Evolutionary conservation across 2,113 vertebrate genomes (phyloP).

Genomic region (Candoia aspera): DNA sequence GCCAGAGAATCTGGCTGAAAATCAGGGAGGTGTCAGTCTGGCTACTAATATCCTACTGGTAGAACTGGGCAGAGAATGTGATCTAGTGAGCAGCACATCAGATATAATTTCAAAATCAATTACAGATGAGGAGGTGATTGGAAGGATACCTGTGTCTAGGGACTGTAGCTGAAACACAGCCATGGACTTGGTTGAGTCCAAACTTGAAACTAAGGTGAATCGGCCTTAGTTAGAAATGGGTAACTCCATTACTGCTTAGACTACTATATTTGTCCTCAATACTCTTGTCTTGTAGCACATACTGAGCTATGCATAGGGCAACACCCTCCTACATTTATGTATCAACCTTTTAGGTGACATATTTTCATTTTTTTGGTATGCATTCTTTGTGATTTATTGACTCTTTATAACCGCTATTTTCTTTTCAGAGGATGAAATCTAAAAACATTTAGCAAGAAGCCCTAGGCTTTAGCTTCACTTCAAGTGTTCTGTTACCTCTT

Average conservation of each 20-base stretch:
- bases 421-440: not conserved
- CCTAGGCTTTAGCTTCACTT: not conserved
- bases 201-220: not conserved
- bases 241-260: not conserved
- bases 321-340: not conserved
- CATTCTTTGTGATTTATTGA: not conserved
- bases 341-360: not conserved
- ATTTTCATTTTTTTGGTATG: not conserved
- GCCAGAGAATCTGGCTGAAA: not conserved
- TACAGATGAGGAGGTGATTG: not conserved
- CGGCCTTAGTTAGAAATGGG: not conserved
- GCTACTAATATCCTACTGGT: not conserved
- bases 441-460: not conserved
- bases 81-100: not conserved
- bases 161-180: too few relatives aligned
- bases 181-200: not conserved
- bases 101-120: not conserved
- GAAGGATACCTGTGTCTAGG: not conserved
- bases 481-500: not conserved
- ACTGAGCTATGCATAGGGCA: not conserved
- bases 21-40: not conserved
- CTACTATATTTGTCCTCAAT: not conserved
- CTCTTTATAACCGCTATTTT: not conserved
- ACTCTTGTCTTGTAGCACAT: not conserved
- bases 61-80: not conserved